These are phyloP conservation scores for Acrossocheilus fasciatus DNA, from an alignment of 2,797 vertebrate genomes.

Conservation along the genomic window DNA sequence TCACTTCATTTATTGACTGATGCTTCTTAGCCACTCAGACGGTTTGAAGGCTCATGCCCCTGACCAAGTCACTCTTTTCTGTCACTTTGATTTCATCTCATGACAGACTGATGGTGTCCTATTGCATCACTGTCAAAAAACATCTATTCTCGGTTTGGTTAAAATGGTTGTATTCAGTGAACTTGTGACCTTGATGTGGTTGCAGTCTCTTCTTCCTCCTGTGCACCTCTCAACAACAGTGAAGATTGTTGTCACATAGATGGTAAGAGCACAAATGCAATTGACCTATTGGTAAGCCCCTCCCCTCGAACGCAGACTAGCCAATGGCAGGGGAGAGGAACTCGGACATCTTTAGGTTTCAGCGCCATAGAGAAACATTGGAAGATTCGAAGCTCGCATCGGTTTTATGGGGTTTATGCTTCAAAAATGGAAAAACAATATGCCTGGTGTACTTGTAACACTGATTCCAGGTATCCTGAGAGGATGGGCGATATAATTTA, in stretches of 20 bases:
- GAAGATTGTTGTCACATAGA: not conserved
- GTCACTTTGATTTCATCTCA: conserved; percentile 39
- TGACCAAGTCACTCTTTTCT: conserved; percentile 30
- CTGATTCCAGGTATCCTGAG: too few relatives aligned
- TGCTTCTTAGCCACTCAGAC: not conserved
- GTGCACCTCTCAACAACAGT: not conserved
- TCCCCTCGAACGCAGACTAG: too few relatives aligned
- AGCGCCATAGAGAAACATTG: too few relatives aligned
- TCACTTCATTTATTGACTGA: conserved; percentile 33
- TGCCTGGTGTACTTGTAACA: too few relatives aligned
- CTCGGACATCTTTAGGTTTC: too few relatives aligned
- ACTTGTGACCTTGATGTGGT: conserved; percentile 12
- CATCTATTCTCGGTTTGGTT: not conserved
- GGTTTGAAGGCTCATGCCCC: not conserved
- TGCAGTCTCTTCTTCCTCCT: not conserved
- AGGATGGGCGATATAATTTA: too few relatives aligned
- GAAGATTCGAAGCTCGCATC: too few relatives aligned
- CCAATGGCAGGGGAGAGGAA: too few relatives aligned
- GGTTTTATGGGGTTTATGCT: too few relatives aligned
- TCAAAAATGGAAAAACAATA: too few relatives aligned
- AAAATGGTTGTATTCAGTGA: conserved; percentile 18
- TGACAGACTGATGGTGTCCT: conserved; percentile 8
- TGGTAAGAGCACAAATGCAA: not conserved
- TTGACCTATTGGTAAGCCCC: too few relatives aligned
- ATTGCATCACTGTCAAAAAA: conserved; percentile 19